phyloP scores from a whole-genome alignment of 2,113 vertebrate species.

The Eclectus roratus region DNA sequence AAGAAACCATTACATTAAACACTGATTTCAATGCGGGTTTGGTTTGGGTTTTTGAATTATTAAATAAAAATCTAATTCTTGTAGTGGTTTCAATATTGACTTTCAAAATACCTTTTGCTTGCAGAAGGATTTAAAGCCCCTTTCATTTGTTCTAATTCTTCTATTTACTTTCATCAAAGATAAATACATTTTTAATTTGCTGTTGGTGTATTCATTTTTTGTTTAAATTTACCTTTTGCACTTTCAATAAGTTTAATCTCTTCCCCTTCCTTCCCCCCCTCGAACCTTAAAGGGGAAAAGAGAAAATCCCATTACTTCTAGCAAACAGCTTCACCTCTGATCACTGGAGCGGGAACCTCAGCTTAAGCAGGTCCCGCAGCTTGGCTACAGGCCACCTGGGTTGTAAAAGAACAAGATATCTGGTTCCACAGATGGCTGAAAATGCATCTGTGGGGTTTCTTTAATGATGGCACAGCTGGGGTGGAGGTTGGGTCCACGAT shows the following conservation, averaged over 20 bases:
- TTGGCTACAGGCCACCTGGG: neutral
- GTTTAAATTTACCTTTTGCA: constrained; percentile 16
- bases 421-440: neutral
- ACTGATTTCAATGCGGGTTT: neutral
- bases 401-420: neutral
- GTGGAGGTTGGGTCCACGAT: neutral
- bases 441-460: neutral
- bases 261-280: neutral
- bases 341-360: neutral
- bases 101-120: constrained; percentile 30
- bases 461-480: neutral
- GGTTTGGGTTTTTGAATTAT: neutral
- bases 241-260: neutral
- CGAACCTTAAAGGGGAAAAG: neutral
- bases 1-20: neutral
- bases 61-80: constrained; percentile 15
- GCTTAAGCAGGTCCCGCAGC: neutral
- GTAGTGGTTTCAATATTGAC: constrained; percentile 25
- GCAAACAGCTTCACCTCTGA: neutral
- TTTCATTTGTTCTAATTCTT: constrained; percentile 22
- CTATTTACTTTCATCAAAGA: constrained; percentile 24
- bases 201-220: neutral
- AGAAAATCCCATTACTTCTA: neutral
- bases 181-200: constrained; percentile 39
- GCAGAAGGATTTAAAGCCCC: neutral